Evolutionary conservation across 2,888 invertebrate genomes (phyloP), one percentile per base, ranked within the genome.

Genomic region (Drosophila barbarae): DNA sequence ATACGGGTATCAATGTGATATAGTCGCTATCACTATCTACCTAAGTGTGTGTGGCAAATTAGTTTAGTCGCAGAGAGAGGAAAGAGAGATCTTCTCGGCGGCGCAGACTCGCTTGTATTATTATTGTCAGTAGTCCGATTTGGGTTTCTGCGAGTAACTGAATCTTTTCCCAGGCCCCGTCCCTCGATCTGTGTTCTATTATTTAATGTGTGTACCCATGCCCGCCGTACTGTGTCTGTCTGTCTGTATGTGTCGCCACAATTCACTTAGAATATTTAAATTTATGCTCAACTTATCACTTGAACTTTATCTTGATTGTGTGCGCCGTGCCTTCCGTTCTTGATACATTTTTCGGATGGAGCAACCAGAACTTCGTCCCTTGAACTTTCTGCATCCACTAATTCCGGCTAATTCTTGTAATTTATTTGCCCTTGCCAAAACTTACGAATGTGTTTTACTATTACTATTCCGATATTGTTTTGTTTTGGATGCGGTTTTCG

Each of bases 211-310:
- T 44, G n/a, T 26, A 42, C 42, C 26, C 30, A 12, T 32, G 34
- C 23, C 32, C 56, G 42, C 32, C 56, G 42, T 42, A 9, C 36
- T 23, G n/a, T 18, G 18, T 41, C n/a, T 28, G 50, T 42, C 5
- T 39, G 23, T n/a, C 13, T 10, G 42, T 36, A n/a, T 68, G 58
- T 56, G 67, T 69, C 56, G 68, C 68, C 72, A 79, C 77, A 77
- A 80, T 80, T 85, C 84, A 84, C 84, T 77, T 83, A 72, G 70
- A 73, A 72, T 84, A 84, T 86, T 72, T 74, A 82, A 84, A 84
- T 76, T 84, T 77, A 74, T 73, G 79, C 80, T 73, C 73, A 71
- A 72, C 84, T 86, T 85, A 86, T 80, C 84, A 77, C 85, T 75
- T 79, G 84, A 83, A 80, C 73, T 83, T 80, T 73, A 80, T 84